Conservation (phyloP, 1,140 invertebrate species). For the Hyposmocoma kahamanoa region DNA sequence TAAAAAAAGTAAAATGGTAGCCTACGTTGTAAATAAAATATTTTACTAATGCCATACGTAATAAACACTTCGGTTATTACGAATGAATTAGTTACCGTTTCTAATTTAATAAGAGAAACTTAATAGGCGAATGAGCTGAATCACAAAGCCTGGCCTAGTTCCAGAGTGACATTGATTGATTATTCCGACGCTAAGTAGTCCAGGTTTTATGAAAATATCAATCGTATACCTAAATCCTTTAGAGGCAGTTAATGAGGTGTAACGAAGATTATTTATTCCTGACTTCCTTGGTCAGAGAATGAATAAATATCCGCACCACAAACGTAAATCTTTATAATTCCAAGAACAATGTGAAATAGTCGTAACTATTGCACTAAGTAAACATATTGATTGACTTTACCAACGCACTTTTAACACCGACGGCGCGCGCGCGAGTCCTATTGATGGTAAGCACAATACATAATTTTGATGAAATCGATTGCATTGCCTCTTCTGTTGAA, state of each 20-base stretch:
- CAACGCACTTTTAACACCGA: neutral
- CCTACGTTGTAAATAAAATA: no score
- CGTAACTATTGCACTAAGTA: slow-evolving; percentile 14
- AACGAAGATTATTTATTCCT: no score
- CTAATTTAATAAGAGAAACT: neutral
- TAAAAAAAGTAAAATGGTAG: no score
- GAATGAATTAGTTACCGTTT: no score
- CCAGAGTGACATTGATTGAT: neutral
- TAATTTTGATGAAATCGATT: neutral
- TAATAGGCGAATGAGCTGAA: neutral
- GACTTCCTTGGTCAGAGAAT: no score
- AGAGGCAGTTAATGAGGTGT: no score
- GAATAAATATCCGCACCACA: no score
- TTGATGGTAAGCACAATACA: no score
- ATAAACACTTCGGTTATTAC: no score
- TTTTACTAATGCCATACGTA: slow-evolving; percentile 8
- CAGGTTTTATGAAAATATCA: neutral
- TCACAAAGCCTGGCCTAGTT: neutral
- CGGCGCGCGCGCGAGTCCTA: slow-evolving; percentile 16
- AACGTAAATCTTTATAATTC: no score
- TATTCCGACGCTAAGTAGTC: neutral
- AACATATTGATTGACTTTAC: slow-evolving; percentile 29
- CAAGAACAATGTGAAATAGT: no score
- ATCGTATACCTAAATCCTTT: no score
- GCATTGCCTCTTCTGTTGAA: slow-evolving; percentile 4